Evolutionary conservation across 2,797 vertebrate species (phyloP), one percentile per base, ranked within the genome.

Genomic region (Alectoris magna): DNA sequence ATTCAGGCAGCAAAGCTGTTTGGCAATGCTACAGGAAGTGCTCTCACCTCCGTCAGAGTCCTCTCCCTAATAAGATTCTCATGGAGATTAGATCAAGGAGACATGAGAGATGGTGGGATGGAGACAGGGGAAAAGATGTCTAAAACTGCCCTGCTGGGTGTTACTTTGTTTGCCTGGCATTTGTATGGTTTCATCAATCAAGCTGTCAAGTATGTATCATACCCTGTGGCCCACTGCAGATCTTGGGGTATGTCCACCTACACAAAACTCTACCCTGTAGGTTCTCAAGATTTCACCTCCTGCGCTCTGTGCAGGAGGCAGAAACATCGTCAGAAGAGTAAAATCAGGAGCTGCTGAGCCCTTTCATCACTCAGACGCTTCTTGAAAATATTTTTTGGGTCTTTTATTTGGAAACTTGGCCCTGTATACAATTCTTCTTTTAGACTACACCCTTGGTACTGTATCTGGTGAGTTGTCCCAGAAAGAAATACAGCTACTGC

Each of bases 1-100:
- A 23, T 14, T 4, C 7, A 43, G 62, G 39, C 39, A 76, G 70
- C 44, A 51, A 26, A 46, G n/a, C 66, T 14, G 23, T 18, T 7
- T 18, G 14, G 56, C 36, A 13, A 0, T 9, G 27, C 58, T 31
- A n/a, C 3, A 51, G 63, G 34, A 67, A 58, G 31, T 0, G 1
- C 0, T 2, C 39, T 22, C 44, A 3, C 36, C 27, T 21, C 58
- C 0, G 0, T 17, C 31, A 17, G 44, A 3, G 2, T 17, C 31
- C 51, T 43, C 48, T 74, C 41, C 53, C 41, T 49, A 68, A 2
- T 22, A 38, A 58, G 46, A 46, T 27, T 38, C 41, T 63, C 1
- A 2, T 5, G 41, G 68, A 55, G 81, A 70, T 46, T 2, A 78
- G 41, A 75, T 14, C 0, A 0, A 63, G 39, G 34, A 44, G 38